These are phyloP conservation scores for Passerculus sandwichensis DNA, from an alignment of 2,797 vertebrate genomes.

Conservation along the genomic window DNA sequence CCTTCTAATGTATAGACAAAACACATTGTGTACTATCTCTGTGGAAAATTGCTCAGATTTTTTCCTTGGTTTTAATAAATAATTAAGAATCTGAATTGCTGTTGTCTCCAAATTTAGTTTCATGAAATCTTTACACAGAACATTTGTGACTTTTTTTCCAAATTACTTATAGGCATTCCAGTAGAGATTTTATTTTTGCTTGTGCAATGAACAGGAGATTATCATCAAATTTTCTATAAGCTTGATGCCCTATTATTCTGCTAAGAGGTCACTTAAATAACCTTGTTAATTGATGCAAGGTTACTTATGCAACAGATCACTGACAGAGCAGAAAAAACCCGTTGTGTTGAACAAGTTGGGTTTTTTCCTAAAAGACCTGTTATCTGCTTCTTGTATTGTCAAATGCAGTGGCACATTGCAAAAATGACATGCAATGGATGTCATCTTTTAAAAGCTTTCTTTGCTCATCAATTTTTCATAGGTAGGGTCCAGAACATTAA, in stretches of 20 bases:
- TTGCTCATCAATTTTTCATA: constrained; percentile 53
- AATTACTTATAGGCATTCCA: background rate
- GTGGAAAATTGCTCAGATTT: background rate
- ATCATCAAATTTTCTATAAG: background rate
- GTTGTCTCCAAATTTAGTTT: constrained; percentile 21
- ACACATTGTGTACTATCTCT: background rate
- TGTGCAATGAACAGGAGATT: background rate
- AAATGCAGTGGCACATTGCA: background rate
- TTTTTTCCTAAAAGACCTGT: background rate
- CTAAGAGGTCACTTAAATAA: constrained; percentile 1
- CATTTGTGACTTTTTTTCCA: background rate
- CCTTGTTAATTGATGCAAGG: constrained; percentile 14
- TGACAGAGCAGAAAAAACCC: background rate
- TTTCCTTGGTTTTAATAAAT: constrained; percentile 9
- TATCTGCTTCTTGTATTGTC: background rate
- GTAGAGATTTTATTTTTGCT: background rate
- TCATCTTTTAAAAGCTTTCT: constrained; percentile 45
- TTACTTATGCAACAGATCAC: constrained; percentile 13
- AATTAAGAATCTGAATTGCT: constrained; percentile 8
- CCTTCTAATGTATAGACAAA: background rate
- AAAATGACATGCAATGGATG: background rate
- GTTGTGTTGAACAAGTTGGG: background rate
- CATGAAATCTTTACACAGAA: background rate
- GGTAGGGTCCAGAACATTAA: background rate
- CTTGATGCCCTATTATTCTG: background rate